Conservation (phyloP, 2,113 vertebrate genomes). For the Callopanchax toddi region DNA sequence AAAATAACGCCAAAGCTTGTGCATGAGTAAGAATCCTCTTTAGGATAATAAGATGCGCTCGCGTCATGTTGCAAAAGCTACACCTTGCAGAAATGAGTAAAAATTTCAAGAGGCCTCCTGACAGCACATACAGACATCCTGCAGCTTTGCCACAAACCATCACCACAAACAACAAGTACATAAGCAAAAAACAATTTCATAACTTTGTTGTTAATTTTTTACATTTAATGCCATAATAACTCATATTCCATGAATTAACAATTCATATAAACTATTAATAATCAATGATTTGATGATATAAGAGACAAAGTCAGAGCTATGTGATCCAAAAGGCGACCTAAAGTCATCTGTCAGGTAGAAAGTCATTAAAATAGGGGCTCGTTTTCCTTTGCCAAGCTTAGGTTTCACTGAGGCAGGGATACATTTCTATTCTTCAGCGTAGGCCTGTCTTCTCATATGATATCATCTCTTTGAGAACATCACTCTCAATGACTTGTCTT, state of each 20-base stretch:
- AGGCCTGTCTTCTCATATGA: conserved; percentile 70
- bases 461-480: conserved; percentile 69
- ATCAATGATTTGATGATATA: conserved; percentile 81
- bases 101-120: conserved; percentile 42
- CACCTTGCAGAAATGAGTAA: conserved; percentile 41
- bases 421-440: conserved; percentile 80
- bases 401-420: conserved; percentile 75
- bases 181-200: not conserved
- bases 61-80: conserved; percentile 41
- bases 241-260: conserved; percentile 66
- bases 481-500: conserved; percentile 53
- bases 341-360: conserved; percentile 86
- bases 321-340: conserved; percentile 79
- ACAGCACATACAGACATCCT: conserved; percentile 22
- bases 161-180: not conserved
- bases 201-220: conserved; percentile 16
- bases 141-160: conserved; percentile 34
- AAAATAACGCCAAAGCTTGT: conserved; percentile 45
- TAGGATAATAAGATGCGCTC: conserved; percentile 38
- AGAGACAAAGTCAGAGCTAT: conserved; percentile 82
- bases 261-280: conserved; percentile 82
- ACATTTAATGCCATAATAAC: conserved; percentile 31
- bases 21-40: conserved; percentile 37
- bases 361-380: conserved; percentile 81
- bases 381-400: conserved; percentile 74